phyloP scores from a whole-genome alignment of 2,113 vertebrate species.

The Sprattus sprattus region DNA sequence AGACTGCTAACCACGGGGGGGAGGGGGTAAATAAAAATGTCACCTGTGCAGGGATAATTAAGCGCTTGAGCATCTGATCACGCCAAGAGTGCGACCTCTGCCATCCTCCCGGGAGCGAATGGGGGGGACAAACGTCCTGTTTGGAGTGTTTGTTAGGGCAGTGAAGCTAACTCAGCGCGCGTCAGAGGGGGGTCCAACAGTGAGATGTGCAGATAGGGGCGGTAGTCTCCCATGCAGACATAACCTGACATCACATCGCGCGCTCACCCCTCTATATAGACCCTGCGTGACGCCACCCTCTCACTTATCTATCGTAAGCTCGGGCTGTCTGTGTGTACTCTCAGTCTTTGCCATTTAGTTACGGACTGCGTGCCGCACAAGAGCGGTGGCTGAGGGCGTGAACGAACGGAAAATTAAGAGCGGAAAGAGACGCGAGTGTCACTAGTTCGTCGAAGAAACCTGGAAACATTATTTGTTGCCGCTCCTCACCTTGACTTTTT shows the following conservation, averaged over 20 bases:
- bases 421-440: not conserved
- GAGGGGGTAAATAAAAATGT: constrained; percentile 24
- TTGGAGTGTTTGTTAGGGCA: constrained; percentile 16
- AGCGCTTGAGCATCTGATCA: constrained; percentile 27
- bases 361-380: constrained; percentile 56
- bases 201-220: constrained; percentile 32
- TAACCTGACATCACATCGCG: constrained; percentile 73
- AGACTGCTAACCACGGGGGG: constrained; percentile 3
- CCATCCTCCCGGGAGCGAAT: constrained; percentile 25
- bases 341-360: constrained; percentile 62
- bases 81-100: constrained; percentile 44
- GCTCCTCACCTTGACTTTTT: constrained; percentile 12
- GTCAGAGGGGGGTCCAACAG: not conserved
- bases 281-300: constrained; percentile 66
- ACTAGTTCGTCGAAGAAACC: not conserved
- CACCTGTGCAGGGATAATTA: constrained; percentile 31
- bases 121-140: not conserved
- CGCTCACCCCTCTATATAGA: constrained; percentile 64
- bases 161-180: not conserved
- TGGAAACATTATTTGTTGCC: constrained; percentile 2
- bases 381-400: constrained; percentile 55
- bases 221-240: constrained; percentile 35
- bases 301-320: constrained; percentile 38
- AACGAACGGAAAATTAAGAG: not conserved
- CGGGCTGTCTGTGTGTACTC: constrained; percentile 43